Base-by-base conservation (phyloP, 2,888 invertebrate genomes). In the Opisthograptis luteolata region DNA sequence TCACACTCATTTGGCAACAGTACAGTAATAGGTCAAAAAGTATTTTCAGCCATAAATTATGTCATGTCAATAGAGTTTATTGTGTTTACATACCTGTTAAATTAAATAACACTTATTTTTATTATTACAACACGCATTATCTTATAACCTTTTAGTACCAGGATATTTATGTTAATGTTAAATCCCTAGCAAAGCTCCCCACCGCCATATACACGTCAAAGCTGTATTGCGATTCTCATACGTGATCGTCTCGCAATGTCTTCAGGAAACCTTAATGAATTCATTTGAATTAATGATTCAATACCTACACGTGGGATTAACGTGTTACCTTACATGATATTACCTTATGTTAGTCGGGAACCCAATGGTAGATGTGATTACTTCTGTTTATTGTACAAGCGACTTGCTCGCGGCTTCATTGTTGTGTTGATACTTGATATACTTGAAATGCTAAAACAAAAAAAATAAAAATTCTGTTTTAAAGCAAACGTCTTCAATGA, bases 241-340 rank as follows among this genome's bases (percentile, higher is more conserved):
- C 43, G 52, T 60, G 61, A 67, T 67, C 58, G 46, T 55, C 46
- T 25, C 32, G 8, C 42, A 44, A 41, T 52, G 25, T 48, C 53
- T 49, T 48, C 44, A 41, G 41, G 36, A 42, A 46, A 42, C 43
- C 64, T 54, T 76, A 73, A 78, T 79, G 76, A 81, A 79, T 81
- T 69, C 73, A 73, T 81, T 70, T 72, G 76, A 78, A 84, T 82
- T 83, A 81, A 84, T 81, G 70, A 68, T 64, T 68, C 65, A 69
- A 79, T 76, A 73, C 64, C 61, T 62, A 13, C 35, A 34, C 60
- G 66, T 67, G 67, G 73, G 79, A 81, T 80, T 82, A 80, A 71
- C 66, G 70, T 62, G 70, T 76, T 73, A 71, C 73, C 67, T 66
- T 51, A 56, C 58, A 55, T 61, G 59, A 54, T 45, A 54, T 49